phyloP scores from a whole-genome alignment of 2,113 vertebrate genomes.

The Eudyptes chrysolophus region DNA sequence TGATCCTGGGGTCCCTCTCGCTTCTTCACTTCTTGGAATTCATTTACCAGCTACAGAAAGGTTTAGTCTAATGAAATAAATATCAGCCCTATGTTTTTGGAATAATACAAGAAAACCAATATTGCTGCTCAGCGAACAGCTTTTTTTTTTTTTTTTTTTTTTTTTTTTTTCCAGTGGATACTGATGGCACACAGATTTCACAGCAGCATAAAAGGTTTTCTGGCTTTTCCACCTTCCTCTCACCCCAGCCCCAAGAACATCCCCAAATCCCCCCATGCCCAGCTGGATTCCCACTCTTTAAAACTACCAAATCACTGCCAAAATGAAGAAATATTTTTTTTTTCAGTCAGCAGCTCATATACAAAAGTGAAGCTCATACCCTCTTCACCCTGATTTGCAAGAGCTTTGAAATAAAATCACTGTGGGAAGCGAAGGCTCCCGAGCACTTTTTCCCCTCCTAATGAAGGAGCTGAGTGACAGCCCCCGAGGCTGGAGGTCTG shows the following conservation, averaged over 20 bases:
- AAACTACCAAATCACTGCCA: not conserved
- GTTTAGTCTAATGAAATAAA: conserved; percentile 58
- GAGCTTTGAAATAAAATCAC: conserved; percentile 21
- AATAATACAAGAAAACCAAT: conserved; percentile 33
- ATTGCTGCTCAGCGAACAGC: conserved; percentile 14
- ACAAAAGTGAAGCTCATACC: not conserved
- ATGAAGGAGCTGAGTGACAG: conserved; percentile 53
- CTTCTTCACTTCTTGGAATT: conserved; percentile 18
- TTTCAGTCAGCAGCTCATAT: not conserved
- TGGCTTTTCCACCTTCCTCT: not conserved
- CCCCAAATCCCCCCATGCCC: not conserved
- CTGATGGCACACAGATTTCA: not conserved
- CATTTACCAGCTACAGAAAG: conserved; percentile 37
- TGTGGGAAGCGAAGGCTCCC: not conserved
- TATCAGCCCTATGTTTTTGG: conserved; percentile 32
- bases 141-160: not conserved
- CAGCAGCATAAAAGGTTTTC: not conserved
- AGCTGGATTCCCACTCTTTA: not conserved
- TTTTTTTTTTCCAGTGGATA: not conserved
- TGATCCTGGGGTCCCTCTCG: not conserved
- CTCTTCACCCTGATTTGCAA: not conserved
- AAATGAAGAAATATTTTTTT: not conserved
- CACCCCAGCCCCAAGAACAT: not conserved
- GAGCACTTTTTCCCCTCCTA: not conserved
- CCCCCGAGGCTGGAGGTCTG: conserved; percentile 4